Evolutionary conservation across 2,797 vertebrate species (phyloP).

Genomic region (Danio choprae): DNA sequence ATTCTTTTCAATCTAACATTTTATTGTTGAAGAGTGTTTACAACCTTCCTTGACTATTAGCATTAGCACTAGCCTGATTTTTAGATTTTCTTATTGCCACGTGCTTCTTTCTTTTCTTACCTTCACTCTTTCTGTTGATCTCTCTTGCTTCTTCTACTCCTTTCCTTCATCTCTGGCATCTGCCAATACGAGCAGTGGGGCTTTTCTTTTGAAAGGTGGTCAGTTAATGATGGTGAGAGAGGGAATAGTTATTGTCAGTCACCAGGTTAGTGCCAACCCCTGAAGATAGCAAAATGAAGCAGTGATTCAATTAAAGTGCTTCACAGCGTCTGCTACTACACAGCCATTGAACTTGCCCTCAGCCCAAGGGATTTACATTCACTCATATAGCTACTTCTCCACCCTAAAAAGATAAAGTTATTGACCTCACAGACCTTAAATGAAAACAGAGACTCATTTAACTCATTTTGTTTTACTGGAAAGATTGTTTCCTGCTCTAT

Average conservation of each 20-base stretch:
- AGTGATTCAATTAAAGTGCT: slow-evolving; percentile 78
- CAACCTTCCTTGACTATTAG: neutral
- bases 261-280: slow-evolving; percentile 78
- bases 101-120: slow-evolving; percentile 48
- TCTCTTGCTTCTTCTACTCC: slow-evolving; percentile 3
- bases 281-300: slow-evolving; percentile 74
- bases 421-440: neutral
- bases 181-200: slow-evolving; percentile 17
- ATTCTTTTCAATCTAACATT: neutral
- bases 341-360: neutral
- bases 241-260: slow-evolving; percentile 79
- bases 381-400: neutral
- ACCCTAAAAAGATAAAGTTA: neutral
- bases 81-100: slow-evolving; percentile 9
- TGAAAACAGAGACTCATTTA: neutral
- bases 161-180: neutral
- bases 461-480: neutral
- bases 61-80: neutral
- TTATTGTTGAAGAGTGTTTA: neutral
- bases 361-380: slow-evolving; percentile 13
- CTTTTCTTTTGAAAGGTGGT: slow-evolving; percentile 72
- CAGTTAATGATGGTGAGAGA: slow-evolving; percentile 80
- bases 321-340: slow-evolving; percentile 52
- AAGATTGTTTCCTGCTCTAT: neutral
- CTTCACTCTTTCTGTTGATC: slow-evolving; percentile 46